Evolutionary conservation across 2,888 invertebrate genomes (phyloP).

Genomic region (Synanthedon myopaeformis): DNA sequence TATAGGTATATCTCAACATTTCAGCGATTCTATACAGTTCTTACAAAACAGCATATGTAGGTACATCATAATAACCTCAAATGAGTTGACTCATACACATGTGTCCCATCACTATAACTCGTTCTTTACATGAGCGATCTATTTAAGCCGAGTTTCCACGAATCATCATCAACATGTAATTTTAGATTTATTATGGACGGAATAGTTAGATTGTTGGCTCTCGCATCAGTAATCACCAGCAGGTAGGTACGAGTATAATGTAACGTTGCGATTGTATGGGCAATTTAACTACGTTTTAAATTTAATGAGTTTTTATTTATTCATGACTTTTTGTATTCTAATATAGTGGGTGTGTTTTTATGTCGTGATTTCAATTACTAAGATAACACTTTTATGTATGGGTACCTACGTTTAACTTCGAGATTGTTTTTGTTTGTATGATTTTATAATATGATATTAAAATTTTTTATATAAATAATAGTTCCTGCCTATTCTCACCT

Average conservation of each 20-base stretch:
- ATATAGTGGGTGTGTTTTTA: slow-evolving; percentile 25
- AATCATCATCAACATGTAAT: slow-evolving; percentile 28
- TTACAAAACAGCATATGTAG: no score
- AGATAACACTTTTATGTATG: neutral
- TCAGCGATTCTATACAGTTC: no score
- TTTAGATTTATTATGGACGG: slow-evolving; percentile 37
- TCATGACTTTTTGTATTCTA: slow-evolving; percentile 33
- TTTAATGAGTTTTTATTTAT: slow-evolving; percentile 54
- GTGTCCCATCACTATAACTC: neutral
- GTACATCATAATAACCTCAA: neutral
- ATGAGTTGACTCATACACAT: neutral
- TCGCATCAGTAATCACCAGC: slow-evolving; percentile 18
- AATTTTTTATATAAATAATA: no score
- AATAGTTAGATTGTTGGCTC: slow-evolving; percentile 31
- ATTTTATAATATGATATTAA: no score
- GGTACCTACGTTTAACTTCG: no score
- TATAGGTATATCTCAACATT: no score
- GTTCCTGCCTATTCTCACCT: no score
- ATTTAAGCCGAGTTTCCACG: slow-evolving; percentile 22
- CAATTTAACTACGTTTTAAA: slow-evolving; percentile 26
- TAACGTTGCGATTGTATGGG: slow-evolving; percentile 19
- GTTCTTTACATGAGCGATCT: neutral
- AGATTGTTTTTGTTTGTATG: no score
- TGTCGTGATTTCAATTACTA: slow-evolving; percentile 52
- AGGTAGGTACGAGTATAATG: slow-evolving; percentile 6